phyloP scores from a whole-genome alignment of 2,797 vertebrate species.

The Hydrocynus forskahlii region DNA sequence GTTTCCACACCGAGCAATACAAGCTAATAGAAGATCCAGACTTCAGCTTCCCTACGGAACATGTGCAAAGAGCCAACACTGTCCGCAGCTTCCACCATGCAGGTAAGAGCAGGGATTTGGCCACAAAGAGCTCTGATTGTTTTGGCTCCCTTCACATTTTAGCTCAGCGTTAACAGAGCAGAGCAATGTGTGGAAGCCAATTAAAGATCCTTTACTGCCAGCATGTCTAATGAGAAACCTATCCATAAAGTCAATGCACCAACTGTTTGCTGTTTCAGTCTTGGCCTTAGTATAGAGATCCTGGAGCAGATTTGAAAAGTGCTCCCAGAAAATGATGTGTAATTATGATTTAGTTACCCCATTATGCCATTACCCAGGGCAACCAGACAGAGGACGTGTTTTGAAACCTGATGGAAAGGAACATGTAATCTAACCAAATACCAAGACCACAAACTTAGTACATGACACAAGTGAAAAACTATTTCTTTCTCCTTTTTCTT shows the following conservation, averaged over 20 bases:
- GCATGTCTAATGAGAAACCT: slow-evolving; percentile 24
- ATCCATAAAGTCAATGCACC: slow-evolving; percentile 33
- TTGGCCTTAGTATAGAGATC: slow-evolving; percentile 27
- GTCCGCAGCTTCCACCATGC: slow-evolving; percentile 83
- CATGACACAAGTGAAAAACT: slow-evolving; percentile 17
- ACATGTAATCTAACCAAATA: slow-evolving; percentile 18
- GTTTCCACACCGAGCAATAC: slow-evolving; percentile 81
- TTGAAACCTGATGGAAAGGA: slow-evolving; percentile 37
- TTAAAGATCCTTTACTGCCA: slow-evolving; percentile 37
- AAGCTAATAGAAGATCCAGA: slow-evolving; percentile 77
- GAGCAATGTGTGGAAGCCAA: slow-evolving; percentile 28
- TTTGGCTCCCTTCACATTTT: slow-evolving; percentile 20
- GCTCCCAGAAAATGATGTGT: slow-evolving; percentile 45
- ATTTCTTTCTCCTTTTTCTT: slow-evolving; percentile 37
- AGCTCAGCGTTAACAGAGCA: slow-evolving; percentile 22
- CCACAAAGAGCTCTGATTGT: slow-evolving; percentile 25
- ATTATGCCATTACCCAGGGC: slow-evolving; percentile 41
- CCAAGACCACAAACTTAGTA: not conserved
- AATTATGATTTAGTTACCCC: slow-evolving; percentile 49
- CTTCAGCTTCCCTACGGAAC: slow-evolving; percentile 77
- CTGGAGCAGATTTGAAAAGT: slow-evolving; percentile 47
- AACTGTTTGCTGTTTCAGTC: slow-evolving; percentile 35
- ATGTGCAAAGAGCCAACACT: slow-evolving; percentile 82
- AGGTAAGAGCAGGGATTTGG: slow-evolving; percentile 68
- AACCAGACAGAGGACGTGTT: slow-evolving; percentile 9